These are phyloP conservation scores for Smittia aterrima DNA, from an alignment of 2,888 invertebrate species.

Conservation along the genomic window DNA sequence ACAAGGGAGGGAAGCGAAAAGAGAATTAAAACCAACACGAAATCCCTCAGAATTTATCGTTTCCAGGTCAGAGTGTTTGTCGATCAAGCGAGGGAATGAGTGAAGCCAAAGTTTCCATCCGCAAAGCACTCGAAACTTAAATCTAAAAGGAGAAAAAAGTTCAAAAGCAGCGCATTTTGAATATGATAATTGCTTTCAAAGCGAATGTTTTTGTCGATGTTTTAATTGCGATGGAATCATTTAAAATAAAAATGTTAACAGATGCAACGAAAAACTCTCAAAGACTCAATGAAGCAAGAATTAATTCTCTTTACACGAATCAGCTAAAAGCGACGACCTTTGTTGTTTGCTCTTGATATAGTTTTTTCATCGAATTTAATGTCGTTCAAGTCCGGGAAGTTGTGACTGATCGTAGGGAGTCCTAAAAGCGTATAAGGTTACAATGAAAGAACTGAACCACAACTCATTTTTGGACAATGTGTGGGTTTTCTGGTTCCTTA, in stretches of 20 bases:
- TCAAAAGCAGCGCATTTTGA: background rate
- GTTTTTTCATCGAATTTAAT: background rate
- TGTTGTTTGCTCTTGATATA: too few relatives aligned
- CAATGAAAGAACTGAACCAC: background rate
- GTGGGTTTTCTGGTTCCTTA: conserved; percentile 30
- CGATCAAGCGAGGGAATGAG: conserved; percentile 12
- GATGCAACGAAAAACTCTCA: background rate
- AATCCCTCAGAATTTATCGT: conserved; percentile 27
- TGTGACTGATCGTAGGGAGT: conserved; percentile 26
- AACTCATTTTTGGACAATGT: background rate
- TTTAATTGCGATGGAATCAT: background rate
- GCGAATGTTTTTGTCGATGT: background rate
- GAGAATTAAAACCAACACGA: conserved; percentile 15
- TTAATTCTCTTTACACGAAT: too few relatives aligned
- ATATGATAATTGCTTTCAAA: background rate
- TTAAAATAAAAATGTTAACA: conserved; percentile 2
- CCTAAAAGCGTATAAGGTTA: conserved; percentile 25
- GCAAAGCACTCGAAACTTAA: background rate
- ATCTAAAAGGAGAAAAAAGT: background rate
- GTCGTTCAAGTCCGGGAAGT: conserved; percentile 39
- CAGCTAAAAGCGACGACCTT: too few relatives aligned
- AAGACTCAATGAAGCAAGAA: background rate
- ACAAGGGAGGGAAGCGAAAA: background rate
- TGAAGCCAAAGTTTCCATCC: background rate
- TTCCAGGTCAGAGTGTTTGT: conserved; percentile 17